phyloP scores from a whole-genome alignment of 2,797 vertebrate genomes.

The Tadarida brasiliensis region DNA sequence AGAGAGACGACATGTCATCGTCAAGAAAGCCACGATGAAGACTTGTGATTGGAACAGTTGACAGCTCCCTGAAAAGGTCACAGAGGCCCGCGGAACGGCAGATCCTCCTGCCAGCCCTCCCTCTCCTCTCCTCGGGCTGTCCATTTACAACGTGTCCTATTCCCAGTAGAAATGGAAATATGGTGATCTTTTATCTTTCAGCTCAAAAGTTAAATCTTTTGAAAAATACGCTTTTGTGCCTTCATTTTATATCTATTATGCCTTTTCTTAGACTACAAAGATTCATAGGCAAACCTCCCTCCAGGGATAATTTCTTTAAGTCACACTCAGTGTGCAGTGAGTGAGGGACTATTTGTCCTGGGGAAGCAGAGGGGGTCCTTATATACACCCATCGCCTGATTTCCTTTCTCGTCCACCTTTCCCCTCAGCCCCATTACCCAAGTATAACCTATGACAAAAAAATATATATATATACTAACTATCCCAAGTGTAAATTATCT shows the following conservation, averaged over 20 bases:
- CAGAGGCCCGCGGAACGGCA: not conserved
- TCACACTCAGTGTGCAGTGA: not conserved
- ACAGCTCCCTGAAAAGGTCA: conserved; percentile 63
- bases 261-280: conserved; percentile 41
- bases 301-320: not conserved
- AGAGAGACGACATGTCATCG: conserved; percentile 47
- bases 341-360: not conserved
- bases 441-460: not conserved
- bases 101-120: not conserved
- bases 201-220: conserved; percentile 53
- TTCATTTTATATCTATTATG: conserved; percentile 40
- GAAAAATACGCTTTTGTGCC: conserved; percentile 45
- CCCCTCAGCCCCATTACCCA: no score
- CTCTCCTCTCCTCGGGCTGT: not conserved
- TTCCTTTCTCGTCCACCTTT: not conserved
- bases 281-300: not conserved
- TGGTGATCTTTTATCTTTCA: conserved; percentile 45
- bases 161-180: conserved; percentile 49
- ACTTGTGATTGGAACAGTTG: conserved; percentile 1
- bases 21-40: conserved; percentile 26
- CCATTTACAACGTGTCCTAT: conserved; percentile 48
- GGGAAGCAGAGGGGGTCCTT: not conserved
- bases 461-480: not conserved
- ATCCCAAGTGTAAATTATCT: not conserved
- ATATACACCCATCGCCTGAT: no score